Evolutionary conservation across 2,888 invertebrate species (phyloP), one percentile per base, ranked within the genome.

Genomic region (Drosophila cognata): DNA sequence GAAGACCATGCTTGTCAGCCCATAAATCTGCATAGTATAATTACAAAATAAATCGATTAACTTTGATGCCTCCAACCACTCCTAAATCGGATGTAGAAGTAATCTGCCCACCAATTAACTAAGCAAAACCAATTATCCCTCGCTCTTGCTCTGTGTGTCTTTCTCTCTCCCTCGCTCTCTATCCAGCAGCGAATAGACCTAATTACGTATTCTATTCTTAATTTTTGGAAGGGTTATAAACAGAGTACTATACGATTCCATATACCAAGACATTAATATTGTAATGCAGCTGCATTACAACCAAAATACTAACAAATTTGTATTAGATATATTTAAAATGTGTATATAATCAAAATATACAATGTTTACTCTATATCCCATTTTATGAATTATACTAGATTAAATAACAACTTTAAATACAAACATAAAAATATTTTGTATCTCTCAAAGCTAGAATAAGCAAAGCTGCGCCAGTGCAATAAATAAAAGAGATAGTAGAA

Each of bases 1-100:
- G 59, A 64, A 52, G 59, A 55, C 66, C 58, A 51, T 51, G 51
- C 55, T 62, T 62, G 71, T 51, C 76, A 58, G 81, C 67, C 56
- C 50, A 52, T 72, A 75, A 64, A 62, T 74, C 79, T 59, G 57
- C 62, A 63, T 50, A 55, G 57, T 68, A 69, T 88, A 88, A 84
- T 84, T 88, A 86, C 69, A 71, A 81, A 84, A 86, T 84, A 84
- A 84, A 84, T 88, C 84, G 86, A 84, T 84, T 84, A 88, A 70
- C 74, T 80, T 46, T 56, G 71, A 73, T 73, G 60, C 57, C 56
- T 35, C 62, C 25, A 46, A 46, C 16, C 25, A 46, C 25, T 16
- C 46, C 56, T 16, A 65, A 75, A 58, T 57, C 52, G 48, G 80
- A 74, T 68, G 65, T 71, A 61, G 71, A 63, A 71, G 73, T 71